Percentiles rank a stretch among this genome's conserved stretches.
These are phyloP conservation scores for Alosa alosa DNA, from an alignment of 2,113 vertebrate species.

Conservation along the genomic window DNA sequence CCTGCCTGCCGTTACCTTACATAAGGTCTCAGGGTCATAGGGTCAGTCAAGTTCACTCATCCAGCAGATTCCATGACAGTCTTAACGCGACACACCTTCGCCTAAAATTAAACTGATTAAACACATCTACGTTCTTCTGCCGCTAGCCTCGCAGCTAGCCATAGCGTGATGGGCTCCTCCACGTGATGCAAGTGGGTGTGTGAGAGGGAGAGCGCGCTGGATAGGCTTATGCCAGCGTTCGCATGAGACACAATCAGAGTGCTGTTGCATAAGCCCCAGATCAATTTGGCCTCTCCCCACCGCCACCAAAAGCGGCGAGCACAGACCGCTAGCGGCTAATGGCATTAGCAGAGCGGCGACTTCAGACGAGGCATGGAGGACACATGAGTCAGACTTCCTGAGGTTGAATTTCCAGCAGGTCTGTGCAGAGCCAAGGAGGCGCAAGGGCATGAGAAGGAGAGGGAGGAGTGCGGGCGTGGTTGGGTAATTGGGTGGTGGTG, in stretches of 20 bases:
- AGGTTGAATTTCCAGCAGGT: not conserved
- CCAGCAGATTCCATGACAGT: not conserved
- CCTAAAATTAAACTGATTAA: not conserved
- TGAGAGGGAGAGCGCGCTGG: not conserved
- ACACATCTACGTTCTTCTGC: not conserved
- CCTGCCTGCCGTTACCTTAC: not conserved
- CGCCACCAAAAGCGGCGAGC: not conserved
- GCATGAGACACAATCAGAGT: slow-evolving; percentile 2
- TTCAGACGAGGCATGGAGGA: not conserved
- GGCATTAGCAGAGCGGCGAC: not conserved
- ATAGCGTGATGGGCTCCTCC: not conserved
- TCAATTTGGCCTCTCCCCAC: not conserved
- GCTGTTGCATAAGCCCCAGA: slow-evolving; percentile 13
- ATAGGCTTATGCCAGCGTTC: not conserved
- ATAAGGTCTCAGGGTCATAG: not conserved
- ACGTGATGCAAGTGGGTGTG: not conserved
- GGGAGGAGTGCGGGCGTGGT: not conserved
- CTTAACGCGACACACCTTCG: not conserved
- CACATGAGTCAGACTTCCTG: not conserved
- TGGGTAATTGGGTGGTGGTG: not conserved
- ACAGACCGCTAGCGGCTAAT: not conserved
- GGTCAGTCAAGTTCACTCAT: not conserved
- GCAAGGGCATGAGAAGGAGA: not conserved
- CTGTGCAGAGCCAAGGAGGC: not conserved
- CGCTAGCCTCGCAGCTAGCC: not conserved